Evolutionary conservation across 2,888 invertebrate species (phyloP).

Genomic region (Auanema freiburgensis): DNA sequence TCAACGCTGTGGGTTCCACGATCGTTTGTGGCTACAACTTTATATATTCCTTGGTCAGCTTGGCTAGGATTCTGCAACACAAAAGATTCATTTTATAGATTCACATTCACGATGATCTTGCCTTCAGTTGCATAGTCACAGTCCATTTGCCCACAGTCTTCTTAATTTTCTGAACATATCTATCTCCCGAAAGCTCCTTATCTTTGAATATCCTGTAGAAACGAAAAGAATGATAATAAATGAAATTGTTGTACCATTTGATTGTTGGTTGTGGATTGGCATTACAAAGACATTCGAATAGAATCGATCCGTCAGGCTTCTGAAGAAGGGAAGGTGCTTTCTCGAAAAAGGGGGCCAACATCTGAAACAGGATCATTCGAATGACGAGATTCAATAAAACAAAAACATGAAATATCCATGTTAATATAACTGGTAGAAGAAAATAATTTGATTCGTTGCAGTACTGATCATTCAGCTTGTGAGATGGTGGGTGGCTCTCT

Average conservation of each 20-base stretch:
- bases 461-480: too few species aligned
- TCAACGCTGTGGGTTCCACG: conserved; percentile 56
- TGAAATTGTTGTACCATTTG: conserved; percentile 47
- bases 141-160: conserved; percentile 63
- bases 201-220: conserved; percentile 55
- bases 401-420: neutral
- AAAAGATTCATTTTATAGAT: conserved; percentile 4
- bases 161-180: conserved; percentile 59
- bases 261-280: conserved; percentile 62
- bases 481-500: too few species aligned
- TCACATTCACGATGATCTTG: conserved; percentile 17
- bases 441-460: too few species aligned
- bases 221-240: neutral
- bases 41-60: conserved; percentile 63
- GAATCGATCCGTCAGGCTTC: conserved; percentile 59
- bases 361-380: neutral
- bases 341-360: conserved; percentile 59
- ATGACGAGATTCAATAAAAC: neutral
- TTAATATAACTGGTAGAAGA: too few species aligned
- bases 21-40: conserved; percentile 58
- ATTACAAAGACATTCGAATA: conserved; percentile 63
- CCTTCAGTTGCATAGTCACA: conserved; percentile 62
- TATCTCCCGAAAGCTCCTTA: conserved; percentile 58
- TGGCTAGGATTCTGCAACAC: conserved; percentile 61
- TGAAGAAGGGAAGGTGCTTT: conserved; percentile 59